Percentiles rank a stretch among this genome's conserved stretches.
Conservation (phyloP, 2,113 vertebrate genomes). For the Clinocottus analis region DNA sequence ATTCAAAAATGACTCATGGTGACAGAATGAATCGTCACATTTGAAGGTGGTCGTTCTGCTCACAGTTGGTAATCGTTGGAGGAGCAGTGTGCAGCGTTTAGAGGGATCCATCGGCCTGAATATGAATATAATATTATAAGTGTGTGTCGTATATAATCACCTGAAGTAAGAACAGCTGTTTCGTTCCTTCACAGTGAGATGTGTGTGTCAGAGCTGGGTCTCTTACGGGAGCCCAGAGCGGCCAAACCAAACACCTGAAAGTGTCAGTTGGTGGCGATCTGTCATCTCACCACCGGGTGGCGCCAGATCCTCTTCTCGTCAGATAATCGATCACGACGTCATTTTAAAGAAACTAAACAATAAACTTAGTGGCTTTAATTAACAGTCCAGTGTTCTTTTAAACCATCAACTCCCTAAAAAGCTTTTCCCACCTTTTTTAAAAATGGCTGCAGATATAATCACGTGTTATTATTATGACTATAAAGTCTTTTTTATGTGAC, state of each 20-base stretch:
- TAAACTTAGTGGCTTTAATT: background rate
- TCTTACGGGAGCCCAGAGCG: background rate
- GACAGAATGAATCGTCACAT: background rate
- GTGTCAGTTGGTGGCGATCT: background rate
- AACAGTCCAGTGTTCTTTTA: background rate
- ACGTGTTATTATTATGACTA: background rate
- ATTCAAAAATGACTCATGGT: background rate
- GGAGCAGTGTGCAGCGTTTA: background rate
- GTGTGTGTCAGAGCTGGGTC: background rate
- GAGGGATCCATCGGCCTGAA: background rate
- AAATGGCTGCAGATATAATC: background rate
- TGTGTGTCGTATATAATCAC: background rate
- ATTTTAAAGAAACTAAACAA: background rate
- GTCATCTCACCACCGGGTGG: background rate
- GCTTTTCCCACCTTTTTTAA: background rate
- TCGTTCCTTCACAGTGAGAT: no score
- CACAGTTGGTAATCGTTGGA: background rate
- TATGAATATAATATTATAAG: background rate
- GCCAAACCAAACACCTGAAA: background rate
- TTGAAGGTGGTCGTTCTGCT: background rate
- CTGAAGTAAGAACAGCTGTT: background rate
- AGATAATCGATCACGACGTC: background rate
- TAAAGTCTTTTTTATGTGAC: background rate
- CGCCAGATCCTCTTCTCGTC: background rate
- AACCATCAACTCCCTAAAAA: background rate